phyloP scores from a whole-genome alignment of 2,888 invertebrate genomes.

The Archaeoteleia sp. region DNA sequence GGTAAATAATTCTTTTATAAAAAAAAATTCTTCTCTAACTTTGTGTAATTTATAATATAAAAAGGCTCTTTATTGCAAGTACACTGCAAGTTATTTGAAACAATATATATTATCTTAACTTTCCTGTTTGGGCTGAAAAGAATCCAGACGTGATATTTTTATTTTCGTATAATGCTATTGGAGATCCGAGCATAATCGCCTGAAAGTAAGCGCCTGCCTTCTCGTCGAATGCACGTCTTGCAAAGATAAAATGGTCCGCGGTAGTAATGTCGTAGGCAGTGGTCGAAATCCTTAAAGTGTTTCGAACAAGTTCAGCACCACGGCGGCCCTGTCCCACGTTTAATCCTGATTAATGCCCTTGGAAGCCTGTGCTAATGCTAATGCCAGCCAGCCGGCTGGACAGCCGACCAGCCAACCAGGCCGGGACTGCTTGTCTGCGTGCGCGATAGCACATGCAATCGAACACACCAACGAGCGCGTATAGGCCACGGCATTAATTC shows the following conservation, averaged over 20 bases:
- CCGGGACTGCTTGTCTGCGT: slow-evolving; percentile 54
- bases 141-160: slow-evolving; percentile 6
- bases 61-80: too few species aligned
- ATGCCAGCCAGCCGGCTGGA: slow-evolving; percentile 59
- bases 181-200: slow-evolving; percentile 9
- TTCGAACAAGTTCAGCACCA: slow-evolving; percentile 57
- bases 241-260: slow-evolving; percentile 25
- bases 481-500: slow-evolving; percentile 43
- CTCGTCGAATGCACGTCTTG: slow-evolving; percentile 10
- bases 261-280: slow-evolving; percentile 20
- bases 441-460: slow-evolving; percentile 34
- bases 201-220: slow-evolving; percentile 11
- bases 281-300: slow-evolving; percentile 52
- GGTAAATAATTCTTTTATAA: neutral
- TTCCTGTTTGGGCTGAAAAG: neutral
- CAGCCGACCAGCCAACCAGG: slow-evolving; percentile 57
- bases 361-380: slow-evolving; percentile 70
- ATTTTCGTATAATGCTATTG: neutral
- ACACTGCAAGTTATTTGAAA: too few species aligned
- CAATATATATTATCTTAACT: neutral
- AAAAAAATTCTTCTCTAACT: too few species aligned
- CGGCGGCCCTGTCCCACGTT: slow-evolving; percentile 61
- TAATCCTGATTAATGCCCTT: slow-evolving; percentile 73
- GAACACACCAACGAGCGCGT: slow-evolving; percentile 4
- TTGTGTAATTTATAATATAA: too few species aligned